phyloP scores from a whole-genome alignment of 1,140 invertebrate species.

The Xylocopa sonorina region DNA sequence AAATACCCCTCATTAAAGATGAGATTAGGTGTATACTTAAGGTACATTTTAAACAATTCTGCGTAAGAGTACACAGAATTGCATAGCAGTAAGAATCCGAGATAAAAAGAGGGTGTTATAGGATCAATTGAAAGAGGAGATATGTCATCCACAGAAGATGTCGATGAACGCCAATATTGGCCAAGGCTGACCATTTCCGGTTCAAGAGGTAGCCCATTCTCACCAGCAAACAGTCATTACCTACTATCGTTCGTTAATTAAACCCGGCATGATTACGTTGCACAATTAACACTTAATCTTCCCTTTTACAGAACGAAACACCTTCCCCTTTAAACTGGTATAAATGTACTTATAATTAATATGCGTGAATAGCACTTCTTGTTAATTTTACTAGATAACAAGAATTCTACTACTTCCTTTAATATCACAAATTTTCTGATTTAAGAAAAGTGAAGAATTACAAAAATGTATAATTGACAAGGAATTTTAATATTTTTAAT shows the following conservation, averaged over 20 bases:
- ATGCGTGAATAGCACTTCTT: background rate
- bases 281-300: constrained; percentile 7
- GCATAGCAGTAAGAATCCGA: constrained; percentile 28
- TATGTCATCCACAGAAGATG: constrained; percentile 66
- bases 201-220: constrained; percentile 66
- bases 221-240: constrained; percentile 12
- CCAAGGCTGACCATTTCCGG: constrained; percentile 55
- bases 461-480: no score
- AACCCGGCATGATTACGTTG: constrained; percentile 38
- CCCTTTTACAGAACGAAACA: background rate
- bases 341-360: background rate
- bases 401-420: background rate
- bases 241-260: constrained; percentile 8
- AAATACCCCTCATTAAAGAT: no score
- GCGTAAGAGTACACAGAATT: background rate
- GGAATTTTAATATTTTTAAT: no score
- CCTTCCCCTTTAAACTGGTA: background rate
- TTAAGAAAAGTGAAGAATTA: background rate
- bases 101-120: constrained; percentile 66
- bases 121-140: constrained; percentile 69
- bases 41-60: no score
- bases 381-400: background rate
- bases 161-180: constrained; percentile 61
- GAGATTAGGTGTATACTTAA: no score
- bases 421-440: background rate